phyloP scores from a whole-genome alignment of 2,797 vertebrate species.

The Telmatherina bonti region DNA sequence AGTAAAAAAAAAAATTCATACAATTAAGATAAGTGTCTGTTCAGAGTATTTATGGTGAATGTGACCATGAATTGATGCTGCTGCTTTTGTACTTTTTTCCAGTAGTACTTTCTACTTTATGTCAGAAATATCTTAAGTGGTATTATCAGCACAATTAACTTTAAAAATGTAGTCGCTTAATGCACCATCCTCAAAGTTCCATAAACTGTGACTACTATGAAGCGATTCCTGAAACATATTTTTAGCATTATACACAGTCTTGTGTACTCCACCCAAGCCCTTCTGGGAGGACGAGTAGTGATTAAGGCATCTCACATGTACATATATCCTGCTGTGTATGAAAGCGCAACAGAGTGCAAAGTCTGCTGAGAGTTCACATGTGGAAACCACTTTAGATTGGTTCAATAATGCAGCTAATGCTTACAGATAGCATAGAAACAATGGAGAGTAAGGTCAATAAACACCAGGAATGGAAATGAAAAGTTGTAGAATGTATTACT shows the following conservation, averaged over 20 bases:
- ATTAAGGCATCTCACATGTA: background rate
- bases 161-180: background rate
- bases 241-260: background rate
- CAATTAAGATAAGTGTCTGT: background rate
- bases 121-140: background rate
- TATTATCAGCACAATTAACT: background rate
- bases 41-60: background rate
- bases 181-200: background rate
- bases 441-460: background rate
- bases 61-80: background rate
- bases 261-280: background rate
- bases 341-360: background rate
- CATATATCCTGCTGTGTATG: background rate
- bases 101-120: background rate
- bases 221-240: background rate
- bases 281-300: background rate
- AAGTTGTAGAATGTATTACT: background rate
- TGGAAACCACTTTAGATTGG: background rate
- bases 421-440: background rate
- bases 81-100: background rate
- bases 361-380: background rate
- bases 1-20: background rate
- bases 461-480: background rate
- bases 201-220: background rate
- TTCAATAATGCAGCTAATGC: background rate